A percentile compares a stretch with the other conserved stretches of the same genome.
These are phyloP conservation scores for Chrysotoxum bicinctum DNA, from an alignment of 2,888 invertebrate genomes.

Conservation along the genomic window DNA sequence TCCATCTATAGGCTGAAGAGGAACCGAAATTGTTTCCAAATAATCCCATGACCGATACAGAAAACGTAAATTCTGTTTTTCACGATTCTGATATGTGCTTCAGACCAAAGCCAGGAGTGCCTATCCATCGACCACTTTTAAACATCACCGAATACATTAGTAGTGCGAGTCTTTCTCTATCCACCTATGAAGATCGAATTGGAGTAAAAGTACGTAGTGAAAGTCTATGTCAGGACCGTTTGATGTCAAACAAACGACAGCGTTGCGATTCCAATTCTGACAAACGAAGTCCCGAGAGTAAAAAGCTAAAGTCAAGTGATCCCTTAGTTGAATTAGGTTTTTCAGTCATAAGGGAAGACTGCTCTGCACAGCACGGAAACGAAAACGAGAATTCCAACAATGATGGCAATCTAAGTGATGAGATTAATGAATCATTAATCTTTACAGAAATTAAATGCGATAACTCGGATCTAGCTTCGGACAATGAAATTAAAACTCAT, in stretches of 20 bases:
- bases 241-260: conserved; percentile 80
- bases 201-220: conserved; percentile 84
- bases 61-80: conserved; percentile 36
- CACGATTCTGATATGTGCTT: conserved; percentile 79
- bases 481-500: conserved; percentile 36
- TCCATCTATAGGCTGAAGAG: conserved; percentile 74
- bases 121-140: conserved; percentile 87
- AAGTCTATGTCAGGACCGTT: conserved; percentile 77
- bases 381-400: conserved; percentile 53
- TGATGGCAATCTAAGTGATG: conserved; percentile 60
- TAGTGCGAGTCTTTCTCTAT: conserved; percentile 89
- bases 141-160: conserved; percentile 90
- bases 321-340: conserved; percentile 38
- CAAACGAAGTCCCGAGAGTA: conserved; percentile 82
- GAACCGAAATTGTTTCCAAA: conserved; percentile 74
- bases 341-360: conserved; percentile 36
- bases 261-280: conserved; percentile 85
- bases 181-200: conserved; percentile 88
- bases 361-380: conserved; percentile 27
- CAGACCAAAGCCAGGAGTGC: conserved; percentile 84
- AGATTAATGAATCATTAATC: conserved; percentile 45
- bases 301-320: conserved; percentile 80
- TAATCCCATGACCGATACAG: conserved; percentile 36
- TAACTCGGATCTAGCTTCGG: conserved; percentile 32
- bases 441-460: conserved; percentile 40